phyloP scores from a whole-genome alignment of 2,113 vertebrate species.

The Anthoscopus minutus region DNA sequence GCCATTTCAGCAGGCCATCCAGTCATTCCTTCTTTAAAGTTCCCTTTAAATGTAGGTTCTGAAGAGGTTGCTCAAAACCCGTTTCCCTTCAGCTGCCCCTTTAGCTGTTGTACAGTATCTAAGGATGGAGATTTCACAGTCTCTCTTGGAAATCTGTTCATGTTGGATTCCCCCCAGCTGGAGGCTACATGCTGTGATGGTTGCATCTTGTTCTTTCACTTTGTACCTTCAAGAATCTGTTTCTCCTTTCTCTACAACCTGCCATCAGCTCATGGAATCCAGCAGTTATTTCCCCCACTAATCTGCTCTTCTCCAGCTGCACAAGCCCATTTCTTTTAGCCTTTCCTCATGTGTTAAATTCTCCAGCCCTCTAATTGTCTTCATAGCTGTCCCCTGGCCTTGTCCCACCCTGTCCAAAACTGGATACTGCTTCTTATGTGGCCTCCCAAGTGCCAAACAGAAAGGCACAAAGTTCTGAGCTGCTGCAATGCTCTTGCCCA shows the following conservation, averaged over 20 bases:
- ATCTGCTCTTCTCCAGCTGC: background rate
- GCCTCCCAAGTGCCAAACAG: background rate
- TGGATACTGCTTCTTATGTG: background rate
- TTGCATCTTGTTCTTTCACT: background rate
- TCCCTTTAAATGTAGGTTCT: background rate
- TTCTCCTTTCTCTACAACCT: background rate
- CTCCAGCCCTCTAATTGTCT: background rate
- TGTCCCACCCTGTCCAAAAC: background rate
- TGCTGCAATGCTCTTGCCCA: background rate
- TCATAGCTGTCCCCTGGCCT: background rate
- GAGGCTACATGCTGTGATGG: background rate
- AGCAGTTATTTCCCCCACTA: background rate
- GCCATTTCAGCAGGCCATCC: background rate
- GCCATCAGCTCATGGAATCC: fast-evolving
- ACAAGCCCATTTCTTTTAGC: background rate
- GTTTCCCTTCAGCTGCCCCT: background rate
- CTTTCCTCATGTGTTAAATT: background rate
- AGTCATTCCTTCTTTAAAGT: background rate
- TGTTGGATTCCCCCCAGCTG: background rate
- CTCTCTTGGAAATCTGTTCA: background rate
- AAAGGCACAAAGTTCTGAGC: background rate
- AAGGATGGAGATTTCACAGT: background rate
- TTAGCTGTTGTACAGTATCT: background rate
- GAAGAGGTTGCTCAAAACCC: background rate
- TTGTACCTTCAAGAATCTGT: background rate